phyloP scores from a whole-genome alignment of 2,888 invertebrate genomes.

The Heliothis peltigera region DNA sequence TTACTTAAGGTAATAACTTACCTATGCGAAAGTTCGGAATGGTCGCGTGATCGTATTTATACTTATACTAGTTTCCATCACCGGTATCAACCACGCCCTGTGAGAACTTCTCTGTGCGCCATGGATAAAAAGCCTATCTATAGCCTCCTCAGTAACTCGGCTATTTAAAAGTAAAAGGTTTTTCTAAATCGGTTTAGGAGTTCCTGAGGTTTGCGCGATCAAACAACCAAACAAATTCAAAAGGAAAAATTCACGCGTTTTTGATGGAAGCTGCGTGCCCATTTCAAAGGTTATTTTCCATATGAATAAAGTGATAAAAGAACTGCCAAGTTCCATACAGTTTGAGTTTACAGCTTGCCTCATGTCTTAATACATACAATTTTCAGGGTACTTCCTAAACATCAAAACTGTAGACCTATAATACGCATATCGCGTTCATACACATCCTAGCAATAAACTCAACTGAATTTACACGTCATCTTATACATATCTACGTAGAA shows the following conservation, averaged over 20 bases:
- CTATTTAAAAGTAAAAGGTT: no score
- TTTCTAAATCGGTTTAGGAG: no score
- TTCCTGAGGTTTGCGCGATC: no score
- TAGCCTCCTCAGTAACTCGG: no score
- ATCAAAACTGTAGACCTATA: no score
- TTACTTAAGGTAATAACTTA: slow-evolving; percentile 10
- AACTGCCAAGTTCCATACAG: not conserved
- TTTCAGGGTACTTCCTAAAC: not conserved
- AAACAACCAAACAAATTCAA: no score
- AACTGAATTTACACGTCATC: slow-evolving; percentile 13
- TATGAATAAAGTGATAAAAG: not conserved
- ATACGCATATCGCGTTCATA: no score
- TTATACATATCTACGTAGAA: not conserved
- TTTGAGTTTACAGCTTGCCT: not conserved
- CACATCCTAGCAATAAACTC: not conserved
- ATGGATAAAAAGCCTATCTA: no score
- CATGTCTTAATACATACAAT: not conserved
- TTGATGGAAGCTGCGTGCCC: not conserved
- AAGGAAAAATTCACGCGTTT: not conserved
- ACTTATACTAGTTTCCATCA: no score
- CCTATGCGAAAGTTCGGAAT: slow-evolving; percentile 24
- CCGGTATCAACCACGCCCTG: no score
- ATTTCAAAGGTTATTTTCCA: not conserved
- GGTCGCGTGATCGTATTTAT: slow-evolving; percentile 31
- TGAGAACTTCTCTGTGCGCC: no score